Conservation (phyloP, 2,888 invertebrate species). For the Megalurothrips usitatus region DNA sequence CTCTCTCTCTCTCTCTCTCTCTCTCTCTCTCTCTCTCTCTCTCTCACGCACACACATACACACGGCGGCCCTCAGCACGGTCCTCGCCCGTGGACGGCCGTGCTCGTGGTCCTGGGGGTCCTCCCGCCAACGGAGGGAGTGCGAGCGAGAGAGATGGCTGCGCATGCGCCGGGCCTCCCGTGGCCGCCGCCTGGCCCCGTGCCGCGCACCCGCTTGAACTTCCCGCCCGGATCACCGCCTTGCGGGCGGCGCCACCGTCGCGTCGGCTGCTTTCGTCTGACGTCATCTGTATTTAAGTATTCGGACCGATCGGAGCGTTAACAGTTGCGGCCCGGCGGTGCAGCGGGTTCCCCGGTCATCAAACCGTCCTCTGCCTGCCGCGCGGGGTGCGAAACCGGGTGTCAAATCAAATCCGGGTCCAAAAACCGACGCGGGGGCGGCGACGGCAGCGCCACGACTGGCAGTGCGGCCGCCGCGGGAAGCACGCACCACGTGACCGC, state of each 20-base stretch:
- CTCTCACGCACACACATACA: constrained; percentile 32
- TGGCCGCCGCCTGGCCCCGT: constrained; percentile 1
- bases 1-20: constrained; percentile 29
- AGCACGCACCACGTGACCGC: constrained; percentile 30
- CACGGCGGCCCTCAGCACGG: constrained; percentile 33
- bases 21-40: constrained; percentile 29
- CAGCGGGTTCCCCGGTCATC: not conserved
- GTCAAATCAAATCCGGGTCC: not conserved
- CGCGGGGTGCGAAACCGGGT: not conserved
- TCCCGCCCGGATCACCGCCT: constrained; percentile 34
- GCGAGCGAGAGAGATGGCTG: not conserved
- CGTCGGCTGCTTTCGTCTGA: not conserved
- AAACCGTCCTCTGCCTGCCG: not conserved
- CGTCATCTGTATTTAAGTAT: not conserved
- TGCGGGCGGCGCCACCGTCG: constrained; percentile 35
- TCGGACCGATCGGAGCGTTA: not conserved
- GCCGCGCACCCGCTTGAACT: constrained; percentile 32
- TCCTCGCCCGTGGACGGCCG: no score
- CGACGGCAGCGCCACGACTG: not conserved
- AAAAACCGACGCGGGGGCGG: not conserved
- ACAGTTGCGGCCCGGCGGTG: not conserved
- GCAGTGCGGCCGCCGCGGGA: constrained; percentile 21
- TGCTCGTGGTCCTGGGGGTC: no score
- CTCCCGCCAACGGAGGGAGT: not conserved
- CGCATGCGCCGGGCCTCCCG: not conserved